These are phyloP conservation scores for Litocranius walleri DNA, from an alignment of 2,113 vertebrate genomes.

Conservation along the genomic window DNA sequence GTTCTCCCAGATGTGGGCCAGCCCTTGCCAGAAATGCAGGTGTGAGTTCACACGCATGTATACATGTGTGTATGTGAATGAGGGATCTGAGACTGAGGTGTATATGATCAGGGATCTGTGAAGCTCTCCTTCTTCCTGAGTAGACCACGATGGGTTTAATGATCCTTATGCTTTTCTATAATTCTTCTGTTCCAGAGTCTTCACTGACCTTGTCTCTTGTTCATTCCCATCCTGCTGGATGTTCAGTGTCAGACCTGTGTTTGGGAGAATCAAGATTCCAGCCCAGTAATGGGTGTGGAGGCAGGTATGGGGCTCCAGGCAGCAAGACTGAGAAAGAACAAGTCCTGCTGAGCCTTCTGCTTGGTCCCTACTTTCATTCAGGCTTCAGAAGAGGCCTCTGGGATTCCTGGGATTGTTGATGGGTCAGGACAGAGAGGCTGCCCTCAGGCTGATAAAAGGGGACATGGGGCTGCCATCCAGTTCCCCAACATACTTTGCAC, in stretches of 20 bases:
- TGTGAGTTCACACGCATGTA: neutral
- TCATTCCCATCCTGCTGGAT: constrained; percentile 20
- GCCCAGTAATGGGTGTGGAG: neutral
- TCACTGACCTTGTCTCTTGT: neutral
- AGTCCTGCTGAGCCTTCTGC: neutral
- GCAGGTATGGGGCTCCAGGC: neutral
- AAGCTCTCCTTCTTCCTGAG: neutral
- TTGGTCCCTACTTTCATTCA: neutral
- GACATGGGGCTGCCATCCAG: neutral
- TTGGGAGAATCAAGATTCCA: neutral
- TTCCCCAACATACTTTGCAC: neutral
- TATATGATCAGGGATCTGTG: neutral
- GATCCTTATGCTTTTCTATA: neutral
- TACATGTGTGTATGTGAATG: neutral
- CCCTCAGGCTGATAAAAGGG: neutral
- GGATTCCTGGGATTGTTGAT: neutral
- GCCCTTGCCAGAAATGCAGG: neutral
- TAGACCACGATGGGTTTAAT: neutral
- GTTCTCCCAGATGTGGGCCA: neutral
- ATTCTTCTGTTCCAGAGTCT: neutral
- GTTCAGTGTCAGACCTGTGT: neutral
- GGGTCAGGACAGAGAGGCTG: neutral
- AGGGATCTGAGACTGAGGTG: too few species aligned
- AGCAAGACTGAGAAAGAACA: accelerated
- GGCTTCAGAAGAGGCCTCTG: neutral